Percentiles rank a stretch among this genome's conserved stretches.
Evolutionary conservation across 1,140 invertebrate genomes (phyloP).

Genomic region (Pomacea maculata): DNA sequence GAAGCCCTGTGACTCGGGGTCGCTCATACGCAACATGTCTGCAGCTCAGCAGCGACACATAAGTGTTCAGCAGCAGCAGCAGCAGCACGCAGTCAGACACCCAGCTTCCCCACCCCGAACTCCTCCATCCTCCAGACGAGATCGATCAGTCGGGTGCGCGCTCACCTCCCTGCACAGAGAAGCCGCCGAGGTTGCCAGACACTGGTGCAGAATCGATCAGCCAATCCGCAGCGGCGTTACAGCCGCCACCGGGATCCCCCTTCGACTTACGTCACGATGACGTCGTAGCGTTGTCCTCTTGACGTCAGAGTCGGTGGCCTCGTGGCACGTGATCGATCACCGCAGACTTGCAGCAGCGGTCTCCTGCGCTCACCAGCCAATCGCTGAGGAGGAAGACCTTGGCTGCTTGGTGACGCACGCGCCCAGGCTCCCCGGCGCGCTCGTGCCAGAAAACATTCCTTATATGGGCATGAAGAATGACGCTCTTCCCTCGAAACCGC

Average conservation of each 20-base stretch:
- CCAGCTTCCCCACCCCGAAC: no score
- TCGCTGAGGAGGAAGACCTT: neutral
- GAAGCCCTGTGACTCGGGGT: no score
- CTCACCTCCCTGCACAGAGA: neutral
- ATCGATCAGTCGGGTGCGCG: no score
- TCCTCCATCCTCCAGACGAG: no score
- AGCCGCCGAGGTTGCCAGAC: neutral
- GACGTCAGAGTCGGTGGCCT: constrained; percentile 2
- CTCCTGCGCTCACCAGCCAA: neutral
- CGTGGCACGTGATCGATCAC: neutral
- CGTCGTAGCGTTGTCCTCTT: neutral
- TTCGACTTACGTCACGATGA: neutral
- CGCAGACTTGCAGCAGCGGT: neutral
- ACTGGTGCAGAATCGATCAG: neutral
- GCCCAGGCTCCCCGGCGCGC: neutral
- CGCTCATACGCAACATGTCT: no score
- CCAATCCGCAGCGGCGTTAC: neutral
- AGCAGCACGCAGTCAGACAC: no score
- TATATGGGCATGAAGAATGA: constrained; percentile 10
- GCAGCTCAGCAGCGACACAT: no score
- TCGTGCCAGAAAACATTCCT: constrained; percentile 2
- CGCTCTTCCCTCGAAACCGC: neutral
- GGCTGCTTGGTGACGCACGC: neutral
- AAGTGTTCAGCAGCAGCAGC: no score
- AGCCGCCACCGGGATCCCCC: neutral